Conservation (phyloP, 2,113 vertebrate species). For the Odontophorus gujanensis region DNA sequence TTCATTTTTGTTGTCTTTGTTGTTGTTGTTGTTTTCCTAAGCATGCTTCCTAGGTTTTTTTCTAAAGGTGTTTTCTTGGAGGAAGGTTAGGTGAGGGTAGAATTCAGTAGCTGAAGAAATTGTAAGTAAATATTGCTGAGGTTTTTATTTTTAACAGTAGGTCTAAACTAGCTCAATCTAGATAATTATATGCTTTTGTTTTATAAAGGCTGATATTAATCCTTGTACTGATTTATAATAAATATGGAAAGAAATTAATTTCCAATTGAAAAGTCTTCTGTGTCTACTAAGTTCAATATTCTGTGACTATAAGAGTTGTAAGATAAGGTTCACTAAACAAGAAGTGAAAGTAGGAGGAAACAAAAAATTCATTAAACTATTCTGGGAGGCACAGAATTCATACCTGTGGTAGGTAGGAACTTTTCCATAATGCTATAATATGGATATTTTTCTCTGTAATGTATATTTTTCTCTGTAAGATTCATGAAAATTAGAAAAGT, state of each 20-base stretch:
- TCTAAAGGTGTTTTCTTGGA: background rate
- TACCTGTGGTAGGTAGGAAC: background rate
- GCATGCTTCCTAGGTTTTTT: background rate
- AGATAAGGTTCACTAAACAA: background rate
- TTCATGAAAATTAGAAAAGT: background rate
- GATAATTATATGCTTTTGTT: background rate
- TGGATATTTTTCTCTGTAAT: background rate
- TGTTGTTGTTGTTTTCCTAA: background rate
- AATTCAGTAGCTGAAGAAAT: background rate
- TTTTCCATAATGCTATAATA: background rate
- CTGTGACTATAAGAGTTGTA: background rate
- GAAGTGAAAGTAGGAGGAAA: background rate
- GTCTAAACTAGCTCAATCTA: background rate
- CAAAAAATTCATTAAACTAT: background rate
- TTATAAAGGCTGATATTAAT: background rate
- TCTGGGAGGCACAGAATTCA: background rate
- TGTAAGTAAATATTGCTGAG: too few species aligned
- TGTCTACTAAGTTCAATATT: background rate
- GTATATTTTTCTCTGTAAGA: background rate
- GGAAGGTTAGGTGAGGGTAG: too few species aligned
- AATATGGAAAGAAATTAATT: background rate
- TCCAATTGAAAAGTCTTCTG: background rate
- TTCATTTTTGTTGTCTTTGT: too few species aligned
- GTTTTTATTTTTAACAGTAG: background rate
- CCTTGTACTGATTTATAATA: background rate